phyloP scores from a whole-genome alignment of 2,113 vertebrate genomes.

The Macaca nemestrina region DNA sequence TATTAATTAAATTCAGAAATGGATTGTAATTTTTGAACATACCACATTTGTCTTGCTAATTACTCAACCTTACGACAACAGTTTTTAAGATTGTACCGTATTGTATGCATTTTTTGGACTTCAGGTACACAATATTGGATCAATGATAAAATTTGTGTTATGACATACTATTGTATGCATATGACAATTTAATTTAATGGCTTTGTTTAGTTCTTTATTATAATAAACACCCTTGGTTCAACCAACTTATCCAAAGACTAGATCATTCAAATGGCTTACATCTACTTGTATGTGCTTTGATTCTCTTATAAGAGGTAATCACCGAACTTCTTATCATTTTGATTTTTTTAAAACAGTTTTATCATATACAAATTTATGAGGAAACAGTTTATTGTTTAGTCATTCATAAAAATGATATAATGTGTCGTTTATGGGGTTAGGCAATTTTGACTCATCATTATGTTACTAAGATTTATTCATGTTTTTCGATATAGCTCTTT shows the following conservation, averaged over 20 bases:
- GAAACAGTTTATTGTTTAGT: background rate
- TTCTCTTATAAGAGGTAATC: background rate
- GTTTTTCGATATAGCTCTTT: background rate
- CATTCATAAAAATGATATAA: background rate
- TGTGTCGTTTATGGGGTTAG: background rate
- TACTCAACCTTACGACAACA: background rate
- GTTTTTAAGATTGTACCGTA: background rate
- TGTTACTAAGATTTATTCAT: background rate
- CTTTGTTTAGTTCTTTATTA: background rate
- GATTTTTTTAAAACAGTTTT: background rate
- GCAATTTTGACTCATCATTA: constrained; percentile 2
- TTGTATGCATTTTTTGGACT: background rate
- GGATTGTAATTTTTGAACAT: background rate
- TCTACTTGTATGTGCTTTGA: background rate
- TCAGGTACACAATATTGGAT: background rate
- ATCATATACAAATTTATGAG: background rate
- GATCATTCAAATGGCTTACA: background rate
- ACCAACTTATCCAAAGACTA: background rate
- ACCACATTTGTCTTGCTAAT: background rate
- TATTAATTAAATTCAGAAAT: background rate
- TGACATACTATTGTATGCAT: background rate
- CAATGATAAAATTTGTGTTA: constrained; percentile 6
- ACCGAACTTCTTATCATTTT: background rate
- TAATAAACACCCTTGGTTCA: background rate
- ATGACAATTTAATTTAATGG: background rate